Base-by-base conservation (phyloP, 2,888 invertebrate genomes). In the Morpho helenor region DNA sequence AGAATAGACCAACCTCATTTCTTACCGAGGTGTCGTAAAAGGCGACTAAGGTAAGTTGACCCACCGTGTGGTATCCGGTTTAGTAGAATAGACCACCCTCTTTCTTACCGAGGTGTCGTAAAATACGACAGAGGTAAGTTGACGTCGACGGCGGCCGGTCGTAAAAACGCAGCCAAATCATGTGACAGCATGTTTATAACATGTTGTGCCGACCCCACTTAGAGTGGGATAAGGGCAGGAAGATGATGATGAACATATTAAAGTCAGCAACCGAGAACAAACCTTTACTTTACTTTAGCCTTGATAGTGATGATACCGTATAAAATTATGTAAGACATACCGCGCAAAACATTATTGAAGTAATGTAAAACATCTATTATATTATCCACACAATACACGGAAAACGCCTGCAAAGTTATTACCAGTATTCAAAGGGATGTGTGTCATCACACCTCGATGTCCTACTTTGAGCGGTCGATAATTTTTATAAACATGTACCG, bases 401-500 rank as follows among this genome's bases (percentile, higher is more conserved):
- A 52, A 56, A 45, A 52, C 43, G 22, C 46, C 53, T 10, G 45
- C 46, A 7, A 53, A 46, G 39, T 3, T 16, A 47, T 42, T 47
- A 31, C 48, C 22, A 31, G 39, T 43, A 48, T 55, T 48, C 48
- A 50, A 50, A 16, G 10, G 39, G 46, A 61, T 55, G 52, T 55
- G 57, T 62, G 62, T 64, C 64, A 57, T 64, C 62, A 57, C 62
- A 57, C 61, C 61, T 60, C 52, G 51, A 52, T 58, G 61, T 48
- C 62, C 64, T 57, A 64, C 50, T 57, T 62, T 52, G 7, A 48
- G 50, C 64, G 62, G 52, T 61, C 53, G 45, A 53, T 53, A 53
- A 46, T 46, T 44, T 16, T 50, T 23, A 10, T 22, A 43, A 8
- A 31, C 31, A 31, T 31, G 4, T 31, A 31, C 2, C 3, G 31